Conservation (phyloP, 2,113 vertebrate species). For the Hippocampus guttulatus region DNA sequence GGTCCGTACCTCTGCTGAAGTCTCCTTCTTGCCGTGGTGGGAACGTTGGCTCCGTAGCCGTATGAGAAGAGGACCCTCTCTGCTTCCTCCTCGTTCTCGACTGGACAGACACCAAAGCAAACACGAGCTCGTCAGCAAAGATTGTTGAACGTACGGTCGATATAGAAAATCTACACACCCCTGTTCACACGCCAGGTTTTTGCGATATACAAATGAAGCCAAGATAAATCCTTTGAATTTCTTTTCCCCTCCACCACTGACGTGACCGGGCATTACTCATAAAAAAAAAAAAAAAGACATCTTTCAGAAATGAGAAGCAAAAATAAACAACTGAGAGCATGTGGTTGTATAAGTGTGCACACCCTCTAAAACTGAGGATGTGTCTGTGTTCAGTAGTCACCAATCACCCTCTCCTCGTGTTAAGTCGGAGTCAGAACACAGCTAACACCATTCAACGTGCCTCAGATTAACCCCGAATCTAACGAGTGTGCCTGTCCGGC, state of each 20-base stretch:
- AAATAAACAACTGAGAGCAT: too few species aligned
- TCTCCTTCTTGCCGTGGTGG: slow-evolving; percentile 90
- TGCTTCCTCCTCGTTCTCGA: slow-evolving; percentile 90
- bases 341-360: too few species aligned
- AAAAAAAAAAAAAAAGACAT: neutral
- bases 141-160: neutral
- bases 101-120: slow-evolving; percentile 64
- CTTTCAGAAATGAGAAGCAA: too few species aligned
- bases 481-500: too few species aligned
- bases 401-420: too few species aligned
- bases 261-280: neutral
- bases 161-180: neutral
- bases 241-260: neutral
- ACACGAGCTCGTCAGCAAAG: neutral
- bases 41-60: slow-evolving; percentile 96
- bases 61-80: slow-evolving; percentile 95
- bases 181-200: neutral
- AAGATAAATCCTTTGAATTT: neutral
- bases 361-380: too few species aligned
- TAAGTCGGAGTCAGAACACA: too few species aligned
- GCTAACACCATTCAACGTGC: too few species aligned
- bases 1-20: slow-evolving; percentile 86
- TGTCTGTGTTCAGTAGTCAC: too few species aligned
- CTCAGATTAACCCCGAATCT: too few species aligned
- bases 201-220: neutral